These are phyloP conservation scores for Aphaenogaster rudis DNA, from an alignment of 1,140 invertebrate genomes.

Conservation along the genomic window DNA sequence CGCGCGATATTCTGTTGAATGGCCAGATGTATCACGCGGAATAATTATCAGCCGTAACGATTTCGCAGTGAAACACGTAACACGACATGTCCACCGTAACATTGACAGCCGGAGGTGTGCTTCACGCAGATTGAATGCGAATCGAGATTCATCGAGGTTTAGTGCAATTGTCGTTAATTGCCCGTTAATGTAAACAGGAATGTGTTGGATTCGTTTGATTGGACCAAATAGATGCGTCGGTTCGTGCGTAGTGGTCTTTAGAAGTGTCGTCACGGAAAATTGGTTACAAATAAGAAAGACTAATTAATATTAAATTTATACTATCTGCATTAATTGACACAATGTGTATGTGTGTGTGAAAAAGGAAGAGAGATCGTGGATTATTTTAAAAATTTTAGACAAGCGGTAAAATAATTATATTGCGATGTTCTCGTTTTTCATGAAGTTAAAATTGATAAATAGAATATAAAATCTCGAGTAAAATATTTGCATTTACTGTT, in stretches of 20 bases:
- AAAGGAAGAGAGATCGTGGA: not conserved
- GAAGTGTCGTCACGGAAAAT: not conserved
- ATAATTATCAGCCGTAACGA: slow-evolving; percentile 10
- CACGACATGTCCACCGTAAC: not conserved
- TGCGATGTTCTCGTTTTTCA: not conserved
- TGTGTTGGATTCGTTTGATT: slow-evolving; percentile 17
- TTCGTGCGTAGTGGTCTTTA: not conserved
- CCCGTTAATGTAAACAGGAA: slow-evolving; percentile 42
- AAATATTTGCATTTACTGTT: slow-evolving; percentile 1
- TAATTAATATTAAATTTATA: not conserved
- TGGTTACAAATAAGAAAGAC: not conserved
- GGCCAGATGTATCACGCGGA: not conserved
- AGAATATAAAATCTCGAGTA: not conserved
- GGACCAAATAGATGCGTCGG: not conserved
- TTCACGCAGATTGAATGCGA: slow-evolving; percentile 18
- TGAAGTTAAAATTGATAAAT: not conserved
- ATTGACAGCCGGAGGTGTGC: not conserved
- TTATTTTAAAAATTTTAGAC: not conserved
- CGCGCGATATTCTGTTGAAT: not conserved
- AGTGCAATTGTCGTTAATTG: slow-evolving; percentile 43
- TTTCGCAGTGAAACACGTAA: not conserved
- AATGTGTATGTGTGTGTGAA: too few species aligned
- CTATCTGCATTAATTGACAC: not conserved
- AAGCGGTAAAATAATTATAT: not conserved
- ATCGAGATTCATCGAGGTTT: not conserved